Base-by-base conservation (phyloP, 2,888 invertebrate genomes). In the Drosophila greeni region DNA sequence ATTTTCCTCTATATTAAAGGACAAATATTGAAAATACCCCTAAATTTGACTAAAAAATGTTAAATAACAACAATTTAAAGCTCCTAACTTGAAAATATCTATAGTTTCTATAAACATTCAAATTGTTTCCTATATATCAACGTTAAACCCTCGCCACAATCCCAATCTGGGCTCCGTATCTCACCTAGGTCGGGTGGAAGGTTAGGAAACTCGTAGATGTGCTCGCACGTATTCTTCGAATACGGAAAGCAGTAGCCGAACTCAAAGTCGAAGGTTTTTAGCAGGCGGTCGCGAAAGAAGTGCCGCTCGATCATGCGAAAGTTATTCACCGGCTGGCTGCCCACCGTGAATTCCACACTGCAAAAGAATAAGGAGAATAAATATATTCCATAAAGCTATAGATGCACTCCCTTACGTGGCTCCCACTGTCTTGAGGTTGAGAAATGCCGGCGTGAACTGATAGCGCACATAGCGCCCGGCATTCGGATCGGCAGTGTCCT, bases 171-270 rank as follows among this genome's bases (percentile, higher is more conserved):
- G 4, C 18, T 26, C n/a, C 14, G n/a, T 16, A 29, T n/a, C 92
- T 92, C 91, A 98, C 98, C 94, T 85, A 97, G 91, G 84, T 96
- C 95, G 53, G 94, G 91, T 68, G 95, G 93, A 82, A 99, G 91
- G 62, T 94, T 91, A 12, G 99, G 99, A 90, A 99, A 98, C 90
- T 99, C 98, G 86, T 99, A 99, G 89, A 99, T 99, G 89, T 99
- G 99, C 90, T 99, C 99, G 89, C 98, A 98, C 12, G 98, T 97
- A 88, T 99, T 99, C 86, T 95, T 94, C 69, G 97, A 98, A 89
- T 95, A 95, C 43, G 99, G 99, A 90, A 99, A 98, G 89, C 99
- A 99, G 89, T 98, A 99, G 47, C 99, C 99, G 91, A 99, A 99
- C 89, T 99, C 98, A 91, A 99, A 99, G 89, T 99, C 99, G 90